Conservation (phyloP, 2,888 invertebrate species). For the Netelia inedita region DNA sequence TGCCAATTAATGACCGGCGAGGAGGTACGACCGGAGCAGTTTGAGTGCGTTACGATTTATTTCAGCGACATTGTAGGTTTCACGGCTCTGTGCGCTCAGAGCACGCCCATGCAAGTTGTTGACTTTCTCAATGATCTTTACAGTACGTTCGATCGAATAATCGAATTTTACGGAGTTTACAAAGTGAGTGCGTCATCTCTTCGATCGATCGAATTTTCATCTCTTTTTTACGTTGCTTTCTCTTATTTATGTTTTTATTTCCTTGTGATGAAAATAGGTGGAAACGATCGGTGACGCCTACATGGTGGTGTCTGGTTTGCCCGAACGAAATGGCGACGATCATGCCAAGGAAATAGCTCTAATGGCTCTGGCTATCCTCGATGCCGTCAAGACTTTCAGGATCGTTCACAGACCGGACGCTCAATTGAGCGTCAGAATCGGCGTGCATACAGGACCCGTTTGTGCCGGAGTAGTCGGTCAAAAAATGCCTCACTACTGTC, state of each 20-base stretch:
- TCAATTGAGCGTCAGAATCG: constrained; percentile 94
- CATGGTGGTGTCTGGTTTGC: constrained; percentile 97
- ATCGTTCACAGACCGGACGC: constrained; percentile 95
- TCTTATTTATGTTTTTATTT: too few relatives aligned
- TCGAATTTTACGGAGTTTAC: constrained; percentile 96
- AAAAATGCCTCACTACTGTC: constrained; percentile 97
- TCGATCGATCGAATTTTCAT: background rate
- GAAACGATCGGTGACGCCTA: constrained; percentile 97
- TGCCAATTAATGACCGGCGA: constrained; percentile 96
- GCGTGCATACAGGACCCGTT: constrained; percentile 97
- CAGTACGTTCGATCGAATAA: constrained; percentile 97
- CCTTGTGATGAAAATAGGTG: constrained; percentile 79
- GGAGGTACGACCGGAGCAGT: constrained; percentile 95
- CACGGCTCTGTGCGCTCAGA: constrained; percentile 96
- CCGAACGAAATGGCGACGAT: constrained; percentile 93
- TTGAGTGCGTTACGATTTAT: constrained; percentile 96
- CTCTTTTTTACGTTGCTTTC: too few relatives aligned
- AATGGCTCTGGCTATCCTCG: constrained; percentile 95
- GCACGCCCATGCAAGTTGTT: constrained; percentile 96
- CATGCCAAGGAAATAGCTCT: constrained; percentile 98
- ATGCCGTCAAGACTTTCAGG: constrained; percentile 93
- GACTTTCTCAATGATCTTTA: constrained; percentile 97
- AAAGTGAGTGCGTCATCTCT: constrained; percentile 87
- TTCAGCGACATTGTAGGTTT: constrained; percentile 98
- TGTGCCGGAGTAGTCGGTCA: constrained; percentile 97